These are phyloP conservation scores for Festucalex cinctus DNA, from an alignment of 2,113 vertebrate species.

Conservation along the genomic window DNA sequence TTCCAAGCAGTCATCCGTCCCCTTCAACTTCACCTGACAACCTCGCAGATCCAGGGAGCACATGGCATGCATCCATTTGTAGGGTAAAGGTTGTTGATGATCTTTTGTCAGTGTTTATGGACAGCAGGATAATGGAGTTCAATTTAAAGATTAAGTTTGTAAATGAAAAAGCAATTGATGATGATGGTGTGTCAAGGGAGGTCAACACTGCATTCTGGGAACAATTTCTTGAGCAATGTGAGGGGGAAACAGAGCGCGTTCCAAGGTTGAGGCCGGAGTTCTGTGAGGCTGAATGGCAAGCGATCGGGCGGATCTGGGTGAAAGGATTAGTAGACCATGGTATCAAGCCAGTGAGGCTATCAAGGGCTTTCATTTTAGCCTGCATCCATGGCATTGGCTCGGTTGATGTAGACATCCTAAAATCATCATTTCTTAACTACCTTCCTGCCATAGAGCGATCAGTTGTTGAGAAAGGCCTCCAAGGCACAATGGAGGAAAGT, in stretches of 20 bases:
- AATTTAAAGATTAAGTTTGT: slow-evolving; percentile 14
- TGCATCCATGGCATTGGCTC: neutral
- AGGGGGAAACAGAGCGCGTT: too few species aligned
- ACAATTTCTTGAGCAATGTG: too few species aligned
- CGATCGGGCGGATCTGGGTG: slow-evolving; percentile 4
- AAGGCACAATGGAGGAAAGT: too few species aligned
- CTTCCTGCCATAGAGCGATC: rapidly evolving
- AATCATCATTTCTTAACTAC: slow-evolving; percentile 11
- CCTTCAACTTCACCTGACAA: too few species aligned
- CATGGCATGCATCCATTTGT: too few species aligned
- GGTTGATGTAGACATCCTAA: slow-evolving; percentile 12
- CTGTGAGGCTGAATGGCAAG: too few species aligned
- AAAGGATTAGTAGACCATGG: slow-evolving; percentile 30
- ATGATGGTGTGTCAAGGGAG: slow-evolving; percentile 34
- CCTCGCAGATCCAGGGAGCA: too few species aligned
- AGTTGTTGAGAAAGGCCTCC: too few species aligned
- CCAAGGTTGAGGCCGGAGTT: too few species aligned
- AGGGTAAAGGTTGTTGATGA: too few species aligned
- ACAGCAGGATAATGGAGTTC: neutral
- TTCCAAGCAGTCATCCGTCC: too few species aligned
- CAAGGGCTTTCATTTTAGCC: slow-evolving; percentile 17
- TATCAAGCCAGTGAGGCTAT: slow-evolving; percentile 15
- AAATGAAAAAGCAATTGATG: slow-evolving; percentile 36
- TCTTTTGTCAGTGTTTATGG: too few species aligned
- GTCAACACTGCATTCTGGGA: slow-evolving; percentile 21